These are phyloP conservation scores for Aleadryas rufinucha DNA, from an alignment of 2,113 vertebrate genomes.

Conservation along the genomic window DNA sequence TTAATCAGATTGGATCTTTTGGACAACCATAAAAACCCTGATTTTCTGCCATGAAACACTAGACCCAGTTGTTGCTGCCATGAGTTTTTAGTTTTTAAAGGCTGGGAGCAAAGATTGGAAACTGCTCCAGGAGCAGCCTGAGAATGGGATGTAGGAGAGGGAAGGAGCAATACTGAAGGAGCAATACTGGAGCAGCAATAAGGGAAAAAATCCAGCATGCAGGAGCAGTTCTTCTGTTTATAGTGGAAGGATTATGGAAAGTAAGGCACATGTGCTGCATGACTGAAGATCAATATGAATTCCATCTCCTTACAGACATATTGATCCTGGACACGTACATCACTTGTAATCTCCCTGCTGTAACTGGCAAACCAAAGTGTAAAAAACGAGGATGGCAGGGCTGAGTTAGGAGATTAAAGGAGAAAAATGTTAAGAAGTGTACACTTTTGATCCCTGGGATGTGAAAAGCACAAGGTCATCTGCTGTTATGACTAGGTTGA, in stretches of 20 bases:
- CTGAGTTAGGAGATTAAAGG: not conserved
- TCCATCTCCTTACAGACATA: not conserved
- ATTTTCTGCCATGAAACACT: not conserved
- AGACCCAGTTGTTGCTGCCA: not conserved
- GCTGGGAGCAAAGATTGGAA: not conserved
- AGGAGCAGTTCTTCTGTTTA: not conserved
- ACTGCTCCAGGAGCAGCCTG: not conserved
- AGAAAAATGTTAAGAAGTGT: not conserved
- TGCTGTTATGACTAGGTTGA: not conserved
- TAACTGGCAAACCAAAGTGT: not conserved
- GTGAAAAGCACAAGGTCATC: not conserved
- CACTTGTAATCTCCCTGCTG: not conserved
- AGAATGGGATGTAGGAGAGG: not conserved
- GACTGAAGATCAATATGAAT: conserved; percentile 12
- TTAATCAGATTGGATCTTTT: not conserved
- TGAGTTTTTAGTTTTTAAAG: not conserved
- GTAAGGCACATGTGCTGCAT: not conserved
- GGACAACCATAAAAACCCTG: not conserved
- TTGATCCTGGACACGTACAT: not conserved
- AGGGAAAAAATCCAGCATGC: not conserved
- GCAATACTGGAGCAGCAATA: not conserved
- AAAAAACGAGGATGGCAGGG: not conserved
- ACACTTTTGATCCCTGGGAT: not conserved
- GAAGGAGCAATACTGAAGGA: not conserved
- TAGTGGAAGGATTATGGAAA: not conserved